Conservation (phyloP, 2,888 invertebrate genomes). For the Lasioglossum malachurum region DNA sequence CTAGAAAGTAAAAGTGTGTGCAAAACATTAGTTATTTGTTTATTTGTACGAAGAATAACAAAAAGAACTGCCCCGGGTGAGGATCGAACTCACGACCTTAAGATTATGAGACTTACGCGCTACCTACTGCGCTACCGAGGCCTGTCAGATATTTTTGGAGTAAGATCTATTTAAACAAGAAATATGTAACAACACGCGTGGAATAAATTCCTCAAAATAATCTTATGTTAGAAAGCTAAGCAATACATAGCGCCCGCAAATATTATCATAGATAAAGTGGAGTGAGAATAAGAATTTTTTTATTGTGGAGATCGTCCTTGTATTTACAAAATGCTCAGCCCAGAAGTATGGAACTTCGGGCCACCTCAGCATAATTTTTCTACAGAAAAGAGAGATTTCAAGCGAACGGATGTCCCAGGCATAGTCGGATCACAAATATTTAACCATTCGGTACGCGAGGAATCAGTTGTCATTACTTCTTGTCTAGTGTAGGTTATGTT, state of each 20-base stretch:
- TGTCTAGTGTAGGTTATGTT: conserved; percentile 57
- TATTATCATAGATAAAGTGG: not conserved
- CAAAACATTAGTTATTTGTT: not conserved
- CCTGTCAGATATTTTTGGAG: not conserved
- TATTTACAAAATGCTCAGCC: conserved; percentile 85
- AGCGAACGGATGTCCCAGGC: conserved; percentile 72
- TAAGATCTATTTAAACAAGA: not conserved
- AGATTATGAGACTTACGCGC: conserved; percentile 84
- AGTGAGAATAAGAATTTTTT: conserved; percentile 8
- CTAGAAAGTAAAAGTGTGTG: not conserved
- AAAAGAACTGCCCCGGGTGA: conserved; percentile 92
- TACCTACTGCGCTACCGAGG: conserved; percentile 83
- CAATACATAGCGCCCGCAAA: not conserved
- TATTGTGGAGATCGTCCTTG: not conserved
- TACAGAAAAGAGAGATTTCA: conserved; percentile 78
- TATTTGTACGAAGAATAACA: conserved; percentile 19
- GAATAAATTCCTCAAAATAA: conserved; percentile 1
- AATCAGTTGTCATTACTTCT: not conserved
- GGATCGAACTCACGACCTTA: conserved; percentile 98
- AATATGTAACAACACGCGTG: conserved; percentile 29
- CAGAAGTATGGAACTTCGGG: conserved; percentile 86
- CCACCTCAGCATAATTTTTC: conserved; percentile 84
- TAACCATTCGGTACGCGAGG: conserved; percentile 86
- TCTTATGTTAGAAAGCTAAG: not conserved
- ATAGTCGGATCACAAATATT: conserved; percentile 85